Base-by-base conservation (phyloP, 1,140 invertebrate genomes). In the Bombus picipes region DNA sequence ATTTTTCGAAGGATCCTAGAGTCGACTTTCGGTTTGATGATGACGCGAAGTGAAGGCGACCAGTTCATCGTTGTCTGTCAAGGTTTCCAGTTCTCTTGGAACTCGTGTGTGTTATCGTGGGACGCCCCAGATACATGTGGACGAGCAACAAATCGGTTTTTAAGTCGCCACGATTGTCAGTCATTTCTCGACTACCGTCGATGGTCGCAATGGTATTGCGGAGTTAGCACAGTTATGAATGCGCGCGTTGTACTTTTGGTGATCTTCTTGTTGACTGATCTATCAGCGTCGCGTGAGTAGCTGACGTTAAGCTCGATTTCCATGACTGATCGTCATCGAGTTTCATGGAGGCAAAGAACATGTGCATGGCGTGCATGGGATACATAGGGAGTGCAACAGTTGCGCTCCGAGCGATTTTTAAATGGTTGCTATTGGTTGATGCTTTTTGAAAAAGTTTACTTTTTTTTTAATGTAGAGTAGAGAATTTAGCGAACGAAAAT, bases 231-330 rank as follows among this genome's bases (percentile, higher is more conserved):
- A 80, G 43, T 77, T 87, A 87, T 77, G 77, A 85, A 65, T 28
- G 59, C 53, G 37, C 37, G 62, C 34, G 74, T 82, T 78, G 68
- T 18, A 75, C 37, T 85, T 65, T 85, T 68, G 15, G 28, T 85
- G 65, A 3, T 34, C 32, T 75, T 83, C 25, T 83, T 89, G 76
- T 41, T 72, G 66, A 68, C 18, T 41, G n/a, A 13, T 74, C 73
- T 87, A 81, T 32, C 74, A 68, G 75, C 81, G 32, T 89, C 88
- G 88, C 85, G 88, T 89, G 81, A 89, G 88, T 89, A 89, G 62
- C 68, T 71, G 86, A 62, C 53, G 66, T 89, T 87, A 83, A 66
- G 81, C 78, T 73, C 53, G 28, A 34, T 75, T 80, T 89, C 34
- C 57, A 37, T 32, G 68, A 34, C 25, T 9, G 37, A 34, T n/a